Conservation (phyloP, 92 coral and sea anemone species). For the Scolanthus callimorphus region DNA sequence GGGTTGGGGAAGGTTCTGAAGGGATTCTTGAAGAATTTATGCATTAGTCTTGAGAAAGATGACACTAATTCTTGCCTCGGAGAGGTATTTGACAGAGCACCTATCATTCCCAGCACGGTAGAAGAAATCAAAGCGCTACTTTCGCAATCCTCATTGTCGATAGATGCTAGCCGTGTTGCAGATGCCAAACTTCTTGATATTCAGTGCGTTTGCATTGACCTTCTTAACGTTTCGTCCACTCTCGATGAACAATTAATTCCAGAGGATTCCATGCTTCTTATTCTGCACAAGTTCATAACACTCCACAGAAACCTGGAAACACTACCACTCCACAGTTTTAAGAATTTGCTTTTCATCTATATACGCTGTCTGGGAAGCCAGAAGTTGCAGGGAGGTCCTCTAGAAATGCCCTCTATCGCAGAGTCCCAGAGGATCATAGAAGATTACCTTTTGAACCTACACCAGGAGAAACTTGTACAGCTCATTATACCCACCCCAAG, state of each 20-base stretch:
- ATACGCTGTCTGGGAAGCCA: constrained; percentile 24
- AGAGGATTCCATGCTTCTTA: constrained; percentile 35
- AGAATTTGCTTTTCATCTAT: constrained; percentile 54
- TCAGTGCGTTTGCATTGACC: constrained; percentile 71
- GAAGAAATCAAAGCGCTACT: constrained; percentile 43
- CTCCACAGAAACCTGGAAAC: constrained; percentile 43
- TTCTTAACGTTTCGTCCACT: constrained; percentile 54
- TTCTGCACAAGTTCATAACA: constrained; percentile 54
- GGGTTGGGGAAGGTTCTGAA: constrained; percentile 28
- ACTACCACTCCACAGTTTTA: constrained; percentile 35
- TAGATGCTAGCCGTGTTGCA: constrained; percentile 32
- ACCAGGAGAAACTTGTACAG: constrained; percentile 32
- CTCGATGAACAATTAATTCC: constrained; percentile 58
- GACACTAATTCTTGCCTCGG: constrained; percentile 7
- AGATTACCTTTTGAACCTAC: constrained; percentile 27
- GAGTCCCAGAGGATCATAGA: constrained; percentile 44
- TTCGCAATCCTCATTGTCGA: constrained; percentile 49
- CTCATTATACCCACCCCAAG: constrained; percentile 38
- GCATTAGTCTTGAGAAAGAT: constrained; percentile 23
- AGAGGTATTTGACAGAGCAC: constrained; percentile 10
- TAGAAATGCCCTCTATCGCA: not conserved
- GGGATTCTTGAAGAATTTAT: constrained; percentile 46
- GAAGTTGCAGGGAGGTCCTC: constrained; percentile 2
- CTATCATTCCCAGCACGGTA: constrained; percentile 30
- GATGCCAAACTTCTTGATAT: constrained; percentile 61